Conservation (phyloP, 2,888 invertebrate species). For the Cataglyphis cursor region DNA sequence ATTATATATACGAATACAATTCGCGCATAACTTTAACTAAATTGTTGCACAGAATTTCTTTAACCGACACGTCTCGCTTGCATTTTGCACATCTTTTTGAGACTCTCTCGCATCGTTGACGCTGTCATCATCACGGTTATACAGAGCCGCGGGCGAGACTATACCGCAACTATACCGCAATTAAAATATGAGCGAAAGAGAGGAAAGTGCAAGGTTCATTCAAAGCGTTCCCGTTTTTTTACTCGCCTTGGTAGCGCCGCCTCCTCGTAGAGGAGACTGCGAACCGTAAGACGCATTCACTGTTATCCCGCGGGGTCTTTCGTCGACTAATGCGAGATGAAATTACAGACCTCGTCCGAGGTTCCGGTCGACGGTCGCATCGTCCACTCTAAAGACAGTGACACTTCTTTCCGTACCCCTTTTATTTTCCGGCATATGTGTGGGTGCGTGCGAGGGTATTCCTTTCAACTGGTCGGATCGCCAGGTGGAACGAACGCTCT, state of each 20-base stretch:
- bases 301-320: conserved; percentile 74
- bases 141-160: conserved; percentile 55
- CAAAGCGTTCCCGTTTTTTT: conserved; percentile 67
- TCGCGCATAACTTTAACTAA: neutral
- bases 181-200: conserved; percentile 70
- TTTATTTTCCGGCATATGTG: conserved; percentile 3
- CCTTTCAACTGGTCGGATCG: conserved; percentile 70
- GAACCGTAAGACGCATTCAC: conserved; percentile 77
- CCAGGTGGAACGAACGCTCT: conserved; percentile 65
- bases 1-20: neutral
- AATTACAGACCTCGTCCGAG: conserved; percentile 74
- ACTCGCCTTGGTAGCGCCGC: conserved; percentile 51
- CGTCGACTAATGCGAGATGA: conserved; percentile 78
- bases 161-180: conserved; percentile 69
- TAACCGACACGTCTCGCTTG: neutral
- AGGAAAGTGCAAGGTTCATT: conserved; percentile 68
- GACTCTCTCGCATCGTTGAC: conserved; percentile 6
- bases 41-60: neutral
- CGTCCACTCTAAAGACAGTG: conserved; percentile 73
- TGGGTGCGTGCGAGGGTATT: conserved; percentile 56
- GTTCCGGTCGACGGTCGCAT: conserved; percentile 72
- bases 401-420: conserved; percentile 27
- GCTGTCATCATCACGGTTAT: conserved; percentile 45
- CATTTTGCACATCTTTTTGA: neutral
- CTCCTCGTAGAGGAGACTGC: conserved; percentile 70